phyloP scores from a whole-genome alignment of 1,140 invertebrate species.

The Eufriesea mexicana region DNA sequence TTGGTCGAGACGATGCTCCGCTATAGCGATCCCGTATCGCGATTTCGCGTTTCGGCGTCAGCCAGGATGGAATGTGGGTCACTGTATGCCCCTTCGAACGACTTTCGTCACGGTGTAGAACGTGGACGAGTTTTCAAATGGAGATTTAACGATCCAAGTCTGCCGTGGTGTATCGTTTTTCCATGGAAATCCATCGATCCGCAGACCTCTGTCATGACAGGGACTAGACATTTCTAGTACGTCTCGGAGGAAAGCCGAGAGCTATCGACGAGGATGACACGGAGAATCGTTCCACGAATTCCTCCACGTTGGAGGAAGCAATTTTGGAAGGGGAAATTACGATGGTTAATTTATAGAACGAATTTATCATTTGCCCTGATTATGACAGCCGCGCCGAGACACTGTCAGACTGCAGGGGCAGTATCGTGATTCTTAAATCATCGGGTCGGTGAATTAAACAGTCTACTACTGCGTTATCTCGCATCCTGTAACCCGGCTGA shows the following conservation, averaged over 20 bases:
- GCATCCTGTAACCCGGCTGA: background rate
- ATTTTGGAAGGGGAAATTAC: too few species aligned
- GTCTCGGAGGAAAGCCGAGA: too few species aligned
- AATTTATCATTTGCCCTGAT: too few species aligned
- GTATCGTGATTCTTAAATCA: background rate
- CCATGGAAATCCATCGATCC: too few species aligned
- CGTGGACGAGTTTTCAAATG: background rate
- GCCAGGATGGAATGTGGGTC: background rate
- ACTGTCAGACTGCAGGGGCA: background rate
- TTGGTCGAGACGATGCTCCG: background rate
- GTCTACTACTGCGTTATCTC: background rate
- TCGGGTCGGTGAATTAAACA: constrained; percentile 13
- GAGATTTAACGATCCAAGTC: background rate
- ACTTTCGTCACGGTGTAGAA: background rate
- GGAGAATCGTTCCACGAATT: too few species aligned
- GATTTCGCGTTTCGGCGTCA: background rate
- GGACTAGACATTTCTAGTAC: too few species aligned
- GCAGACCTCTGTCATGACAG: too few species aligned
- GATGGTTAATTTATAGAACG: too few species aligned
- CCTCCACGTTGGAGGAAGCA: too few species aligned
- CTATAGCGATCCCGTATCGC: background rate
- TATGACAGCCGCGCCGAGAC: too few species aligned
- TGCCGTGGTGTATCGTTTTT: too few species aligned
- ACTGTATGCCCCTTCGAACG: background rate
- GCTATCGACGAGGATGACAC: too few species aligned